Percentiles rank a stretch among this genome's conserved stretches.
Conservation (phyloP, 2,113 vertebrate species). For the Indicator maculatus region DNA sequence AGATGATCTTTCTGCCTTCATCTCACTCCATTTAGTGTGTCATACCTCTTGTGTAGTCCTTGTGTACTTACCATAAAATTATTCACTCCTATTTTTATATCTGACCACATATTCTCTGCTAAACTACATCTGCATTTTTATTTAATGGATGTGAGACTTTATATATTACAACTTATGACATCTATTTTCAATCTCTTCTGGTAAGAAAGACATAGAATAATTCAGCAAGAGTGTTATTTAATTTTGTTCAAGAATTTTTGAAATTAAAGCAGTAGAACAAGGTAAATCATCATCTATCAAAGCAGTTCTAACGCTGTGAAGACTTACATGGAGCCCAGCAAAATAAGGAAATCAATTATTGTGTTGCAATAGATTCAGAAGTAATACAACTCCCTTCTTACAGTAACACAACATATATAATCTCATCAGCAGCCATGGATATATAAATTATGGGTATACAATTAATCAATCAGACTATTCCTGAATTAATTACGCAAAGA, state of each 20-base stretch:
- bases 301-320: conserved; percentile 58
- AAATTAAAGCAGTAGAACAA: conserved; percentile 55
- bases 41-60: background rate
- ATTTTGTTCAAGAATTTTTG: conserved; percentile 58
- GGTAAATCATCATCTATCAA: conserved; percentile 55
- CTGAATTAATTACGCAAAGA: conserved; percentile 65
- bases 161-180: conserved; percentile 15
- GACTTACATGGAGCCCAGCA: conserved; percentile 56
- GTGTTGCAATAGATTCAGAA: conserved; percentile 66
- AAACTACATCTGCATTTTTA: conserved; percentile 42
- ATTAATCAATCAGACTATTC: conserved; percentile 70
- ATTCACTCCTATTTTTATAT: conserved; percentile 11
- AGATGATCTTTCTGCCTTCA: background rate
- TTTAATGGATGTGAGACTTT: conserved; percentile 22
- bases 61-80: background rate
- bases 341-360: conserved; percentile 62
- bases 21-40: background rate
- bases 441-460: conserved; percentile 67
- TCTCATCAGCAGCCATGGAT: conserved; percentile 65
- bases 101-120: background rate
- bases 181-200: conserved; percentile 23
- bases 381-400: conserved; percentile 61
- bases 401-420: conserved; percentile 63
- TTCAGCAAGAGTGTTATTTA: conserved; percentile 44
- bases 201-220: background rate